These are phyloP conservation scores for Ctenochaetus hawaiiensis DNA, from an alignment of 2,797 vertebrate genomes.

Conservation along the genomic window DNA sequence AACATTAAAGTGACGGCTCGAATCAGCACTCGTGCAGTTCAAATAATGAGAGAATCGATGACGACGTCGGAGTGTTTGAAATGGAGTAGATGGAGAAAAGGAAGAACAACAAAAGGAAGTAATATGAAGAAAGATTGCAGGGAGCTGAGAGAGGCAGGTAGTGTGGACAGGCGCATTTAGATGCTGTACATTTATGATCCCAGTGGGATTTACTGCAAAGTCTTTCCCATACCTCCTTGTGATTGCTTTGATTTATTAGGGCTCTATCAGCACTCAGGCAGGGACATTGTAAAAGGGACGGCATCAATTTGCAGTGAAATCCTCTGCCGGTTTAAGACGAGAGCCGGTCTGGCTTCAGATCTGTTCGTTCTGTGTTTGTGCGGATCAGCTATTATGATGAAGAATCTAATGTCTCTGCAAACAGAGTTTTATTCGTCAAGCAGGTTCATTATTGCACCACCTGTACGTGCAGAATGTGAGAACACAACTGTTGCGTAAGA, in stretches of 20 bases:
- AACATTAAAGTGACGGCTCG: not conserved
- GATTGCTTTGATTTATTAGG: slow-evolving; percentile 81
- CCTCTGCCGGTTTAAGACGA: slow-evolving; percentile 68
- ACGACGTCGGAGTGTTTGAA: slow-evolving; percentile 19
- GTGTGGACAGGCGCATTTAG: slow-evolving; percentile 61
- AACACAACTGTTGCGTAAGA: slow-evolving; percentile 30
- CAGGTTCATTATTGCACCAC: slow-evolving; percentile 30
- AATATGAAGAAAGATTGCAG: slow-evolving; percentile 7
- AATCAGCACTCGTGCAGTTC: not conserved
- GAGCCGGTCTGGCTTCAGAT: slow-evolving; percentile 58
- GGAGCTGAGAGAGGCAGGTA: slow-evolving; percentile 46
- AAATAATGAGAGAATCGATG: slow-evolving; percentile 9
- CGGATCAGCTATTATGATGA: slow-evolving; percentile 63
- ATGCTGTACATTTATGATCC: slow-evolving; percentile 73
- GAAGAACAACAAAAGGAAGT: slow-evolving; percentile 20
- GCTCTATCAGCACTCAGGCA: slow-evolving; percentile 72
- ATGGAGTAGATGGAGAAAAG: not conserved
- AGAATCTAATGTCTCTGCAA: slow-evolving; percentile 47
- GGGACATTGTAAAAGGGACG: slow-evolving; percentile 73
- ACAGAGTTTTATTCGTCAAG: slow-evolving; percentile 50
- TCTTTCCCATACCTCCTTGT: slow-evolving; percentile 68
- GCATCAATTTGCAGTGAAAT: slow-evolving; percentile 81
- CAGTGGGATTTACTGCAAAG: slow-evolving; percentile 73
- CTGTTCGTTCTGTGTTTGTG: slow-evolving; percentile 52
- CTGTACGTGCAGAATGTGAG: slow-evolving; percentile 3